Evolutionary conservation across 2,888 invertebrate species (phyloP), one percentile per base, ranked within the genome.

Genomic region (Eueremaeus valkanovi): DNA sequence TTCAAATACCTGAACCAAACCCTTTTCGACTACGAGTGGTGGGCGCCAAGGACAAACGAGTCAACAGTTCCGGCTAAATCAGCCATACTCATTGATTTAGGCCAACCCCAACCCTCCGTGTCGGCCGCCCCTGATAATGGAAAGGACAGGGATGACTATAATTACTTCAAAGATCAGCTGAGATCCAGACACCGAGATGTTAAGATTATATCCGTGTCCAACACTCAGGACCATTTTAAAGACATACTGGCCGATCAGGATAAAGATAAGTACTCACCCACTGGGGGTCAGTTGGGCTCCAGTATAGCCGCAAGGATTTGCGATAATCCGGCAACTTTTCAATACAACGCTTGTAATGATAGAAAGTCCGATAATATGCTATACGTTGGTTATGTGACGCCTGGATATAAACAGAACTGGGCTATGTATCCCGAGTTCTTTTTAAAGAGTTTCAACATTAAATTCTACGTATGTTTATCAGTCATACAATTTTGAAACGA

Each of bases 381-480:
- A 13, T 77, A 76, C 18, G 61, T 45, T 13, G 75, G 72, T 6
- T 76, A 31, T 27, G 68, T 79, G 13, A 75, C 77, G 16, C 73
- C 73, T 1, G 77, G 77, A 16, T 74, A 75, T 29, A 73, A 73
- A 31, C 79, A 79, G 21, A 77, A 79, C 27, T 78, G 78, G 78
- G 78, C 79, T 6, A 78, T 79, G 76, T 79, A 77, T 73, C 79
- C 79, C 0, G 76, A 78, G 33, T 79, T 77, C 61, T 79, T 78
- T 33, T 49, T 77, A 45, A 78, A 76, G 70, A 79, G 79, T 31
- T 76, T 49, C n/a, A 24, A 31, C 0, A 70, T 68, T n/a, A 55
- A 36, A n/a, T 75, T 75, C 51, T 55, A 9, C 18, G 75, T 75
- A 31, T 9, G 72, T 75, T 49, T 5, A 49, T n/a, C n/a, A n/a